Conservation (phyloP, 2,888 invertebrate species). For the Acronicta aceris region DNA sequence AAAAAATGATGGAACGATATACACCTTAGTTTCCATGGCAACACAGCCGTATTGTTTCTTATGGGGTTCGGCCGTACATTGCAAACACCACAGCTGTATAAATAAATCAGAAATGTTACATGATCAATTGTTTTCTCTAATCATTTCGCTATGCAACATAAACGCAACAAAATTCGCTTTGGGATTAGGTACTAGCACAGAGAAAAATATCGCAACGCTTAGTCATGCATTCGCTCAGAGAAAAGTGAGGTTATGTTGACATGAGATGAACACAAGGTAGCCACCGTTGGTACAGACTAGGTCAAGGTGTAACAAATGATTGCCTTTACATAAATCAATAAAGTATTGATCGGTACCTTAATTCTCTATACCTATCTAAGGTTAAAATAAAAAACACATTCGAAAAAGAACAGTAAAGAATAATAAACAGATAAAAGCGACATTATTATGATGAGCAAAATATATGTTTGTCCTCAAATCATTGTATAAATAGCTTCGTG, state of each 20-base stretch:
- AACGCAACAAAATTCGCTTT: conserved; percentile 34
- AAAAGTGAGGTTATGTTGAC: background rate
- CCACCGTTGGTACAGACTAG: background rate
- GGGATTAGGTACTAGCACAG: conserved; percentile 5
- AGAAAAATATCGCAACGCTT: conserved; percentile 40
- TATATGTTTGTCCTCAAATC: conserved; percentile 3
- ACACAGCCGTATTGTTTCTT: conserved; percentile 74
- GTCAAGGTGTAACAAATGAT: conserved; percentile 25
- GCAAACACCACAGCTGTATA: conserved; percentile 69
- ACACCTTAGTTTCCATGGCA: conserved; percentile 73
- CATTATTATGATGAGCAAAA: conserved; percentile 29
- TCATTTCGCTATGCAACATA: conserved; percentile 42
- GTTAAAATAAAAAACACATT: conserved; percentile 23
- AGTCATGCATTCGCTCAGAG: conserved; percentile 39
- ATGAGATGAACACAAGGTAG: conserved; percentile 7
- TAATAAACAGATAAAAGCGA: conserved; percentile 29
- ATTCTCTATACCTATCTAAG: conserved; percentile 11
- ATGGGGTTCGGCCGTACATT: conserved; percentile 64
- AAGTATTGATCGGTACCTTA: conserved; percentile 2
- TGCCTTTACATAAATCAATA: background rate
- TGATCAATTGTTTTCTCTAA: conserved; percentile 31
- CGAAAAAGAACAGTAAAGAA: conserved; percentile 10
- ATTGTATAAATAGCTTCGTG: background rate
- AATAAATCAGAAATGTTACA: conserved; percentile 67
- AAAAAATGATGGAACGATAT: conserved; percentile 68